These are phyloP conservation scores for Scaptomyza graminum DNA, from an alignment of 1,140 invertebrate genomes.

Conservation along the genomic window DNA sequence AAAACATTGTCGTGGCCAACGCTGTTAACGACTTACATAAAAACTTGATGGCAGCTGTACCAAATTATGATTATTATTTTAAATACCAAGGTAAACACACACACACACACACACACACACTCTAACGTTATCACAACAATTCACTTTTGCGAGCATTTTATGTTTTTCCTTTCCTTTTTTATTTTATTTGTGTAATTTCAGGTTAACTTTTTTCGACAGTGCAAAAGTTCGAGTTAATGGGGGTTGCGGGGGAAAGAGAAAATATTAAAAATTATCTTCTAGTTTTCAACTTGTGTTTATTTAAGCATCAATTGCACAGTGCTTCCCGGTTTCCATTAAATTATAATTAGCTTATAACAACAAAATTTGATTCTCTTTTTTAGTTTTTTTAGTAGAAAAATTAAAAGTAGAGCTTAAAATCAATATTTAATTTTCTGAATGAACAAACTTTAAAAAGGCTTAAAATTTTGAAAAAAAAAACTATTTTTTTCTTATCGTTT, in stretches of 20 bases:
- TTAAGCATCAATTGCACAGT: not conserved
- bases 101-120: slow-evolving; percentile 6
- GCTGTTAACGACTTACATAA: slow-evolving; percentile 43
- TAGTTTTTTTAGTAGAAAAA: too few species aligned
- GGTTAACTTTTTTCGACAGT: too few species aligned
- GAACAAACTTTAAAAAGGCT: too few species aligned
- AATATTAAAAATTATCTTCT: slow-evolving; percentile 1
- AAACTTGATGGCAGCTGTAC: slow-evolving; percentile 69
- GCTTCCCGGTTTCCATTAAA: not conserved
- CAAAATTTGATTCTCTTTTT: too few species aligned
- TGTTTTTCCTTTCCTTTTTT: not conserved
- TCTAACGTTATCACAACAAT: not conserved
- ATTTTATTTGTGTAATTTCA: not conserved
- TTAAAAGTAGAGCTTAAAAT: too few species aligned
- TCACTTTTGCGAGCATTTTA: slow-evolving; percentile 20
- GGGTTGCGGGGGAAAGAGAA: not conserved
- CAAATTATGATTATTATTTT: slow-evolving; percentile 79
- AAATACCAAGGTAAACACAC: slow-evolving; percentile 46
- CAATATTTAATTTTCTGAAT: too few species aligned
- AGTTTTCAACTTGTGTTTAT: not conserved
- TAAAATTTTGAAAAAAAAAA: too few species aligned
- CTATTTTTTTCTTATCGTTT: too few species aligned
- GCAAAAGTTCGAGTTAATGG: not conserved
- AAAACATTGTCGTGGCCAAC: slow-evolving; percentile 27
- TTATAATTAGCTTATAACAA: not conserved